Conservation (phyloP, 1,140 invertebrate genomes). For the Steinernema khuongi region DNA sequence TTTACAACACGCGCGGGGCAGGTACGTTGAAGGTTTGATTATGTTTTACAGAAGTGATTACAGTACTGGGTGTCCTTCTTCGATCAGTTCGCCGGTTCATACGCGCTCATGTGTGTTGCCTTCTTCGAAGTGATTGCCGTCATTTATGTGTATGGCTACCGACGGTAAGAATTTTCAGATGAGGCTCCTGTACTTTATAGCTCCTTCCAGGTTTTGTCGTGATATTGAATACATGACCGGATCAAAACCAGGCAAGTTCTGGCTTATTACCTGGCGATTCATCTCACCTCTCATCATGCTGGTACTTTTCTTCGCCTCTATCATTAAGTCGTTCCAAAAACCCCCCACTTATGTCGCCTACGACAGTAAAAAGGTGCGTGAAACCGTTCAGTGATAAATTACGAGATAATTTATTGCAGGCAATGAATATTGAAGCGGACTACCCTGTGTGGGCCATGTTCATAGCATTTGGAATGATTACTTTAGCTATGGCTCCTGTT, state of each 20-base stretch:
- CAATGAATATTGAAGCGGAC: slow-evolving; percentile 66
- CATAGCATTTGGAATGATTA: slow-evolving; percentile 61
- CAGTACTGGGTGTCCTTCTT: slow-evolving; percentile 87
- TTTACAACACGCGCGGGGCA: slow-evolving; percentile 86
- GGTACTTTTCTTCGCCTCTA: slow-evolving; percentile 72
- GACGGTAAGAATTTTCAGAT: slow-evolving; percentile 67
- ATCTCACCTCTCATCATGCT: slow-evolving; percentile 77
- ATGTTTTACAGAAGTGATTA: slow-evolving; percentile 21
- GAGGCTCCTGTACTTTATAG: neutral
- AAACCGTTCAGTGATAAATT: too few species aligned
- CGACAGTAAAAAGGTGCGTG: slow-evolving; percentile 71
- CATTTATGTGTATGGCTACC: slow-evolving; percentile 81
- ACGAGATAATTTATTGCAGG: too few species aligned
- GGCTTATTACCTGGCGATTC: slow-evolving; percentile 82
- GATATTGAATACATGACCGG: slow-evolving; percentile 85
- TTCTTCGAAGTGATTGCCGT: slow-evolving; percentile 82
- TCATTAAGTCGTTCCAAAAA: slow-evolving; percentile 73
- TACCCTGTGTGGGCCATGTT: slow-evolving; percentile 80
- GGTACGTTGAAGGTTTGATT: slow-evolving; percentile 29
- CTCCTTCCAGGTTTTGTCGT: slow-evolving; percentile 71
- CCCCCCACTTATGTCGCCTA: slow-evolving; percentile 77
- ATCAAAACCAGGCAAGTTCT: slow-evolving; percentile 74
- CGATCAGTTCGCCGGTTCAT: slow-evolving; percentile 86
- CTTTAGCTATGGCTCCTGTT: slow-evolving; percentile 48
- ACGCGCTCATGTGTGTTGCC: slow-evolving; percentile 81